Base-by-base conservation (phyloP, 2,888 invertebrate species). In the Sinelater perroti region DNA sequence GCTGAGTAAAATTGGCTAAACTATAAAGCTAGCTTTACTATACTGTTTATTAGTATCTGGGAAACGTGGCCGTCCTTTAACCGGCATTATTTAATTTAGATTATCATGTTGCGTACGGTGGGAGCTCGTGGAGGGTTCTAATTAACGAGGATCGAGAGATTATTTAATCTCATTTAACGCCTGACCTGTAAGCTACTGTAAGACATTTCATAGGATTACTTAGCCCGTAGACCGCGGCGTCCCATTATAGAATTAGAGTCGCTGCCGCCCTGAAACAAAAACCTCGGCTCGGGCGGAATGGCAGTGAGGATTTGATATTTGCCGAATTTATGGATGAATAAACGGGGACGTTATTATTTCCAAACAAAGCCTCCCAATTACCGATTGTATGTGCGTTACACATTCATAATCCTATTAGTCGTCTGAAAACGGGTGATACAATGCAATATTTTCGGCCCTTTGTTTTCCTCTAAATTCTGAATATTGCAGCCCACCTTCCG, bases 51-150 rank as follows among this genome's bases (percentile, higher is more conserved):
- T 60, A 42, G 51, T 51, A 52, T 10, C 52, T 44, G 24, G 20
- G 52, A 28, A 58, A 49, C 47, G 58, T 46, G 56, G 60, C 59
- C 40, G 67, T 66, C 67, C 67, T 67, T 67, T 68, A 66, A 65
- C 67, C 66, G 69, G 70, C 70, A 73, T 73, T 74, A 74, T 75
- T 74, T 73, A 73, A 75, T 75, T 75, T 73, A 71, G 73, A 73
- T 74, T 73, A 74, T 73, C 72, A 70, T 67, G 66, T 65, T 64
- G 64, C 62, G 49, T 65, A 65, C 63, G 64, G 60, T 56, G 61
- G 64, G 63, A 62, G 66, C 69, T 70, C 70, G 69, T 70, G 46
- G 67, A 70, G 69, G 67, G 65, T 68, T 66, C 68, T 72, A 74
- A 74, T 74, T 74, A 74, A 72, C 72, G 69, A 68, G 70, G 70